Conservation (phyloP, 2,797 vertebrate species). For the Bradypodion ventrale region DNA sequence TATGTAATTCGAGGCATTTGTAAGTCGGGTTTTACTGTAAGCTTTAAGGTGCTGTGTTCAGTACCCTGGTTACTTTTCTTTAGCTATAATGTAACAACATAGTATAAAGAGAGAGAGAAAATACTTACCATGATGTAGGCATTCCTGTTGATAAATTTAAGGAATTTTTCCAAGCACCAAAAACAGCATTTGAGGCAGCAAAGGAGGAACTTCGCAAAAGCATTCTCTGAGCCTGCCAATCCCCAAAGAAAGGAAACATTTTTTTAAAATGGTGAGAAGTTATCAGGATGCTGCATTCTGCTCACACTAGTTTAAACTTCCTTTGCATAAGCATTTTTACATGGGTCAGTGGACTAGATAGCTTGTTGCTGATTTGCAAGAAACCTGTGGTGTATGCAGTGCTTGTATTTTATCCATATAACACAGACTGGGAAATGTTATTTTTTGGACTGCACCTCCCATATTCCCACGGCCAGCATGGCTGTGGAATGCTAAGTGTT, state of each 20-base stretch:
- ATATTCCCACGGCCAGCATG: too few species aligned
- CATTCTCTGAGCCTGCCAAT: constrained; percentile 83
- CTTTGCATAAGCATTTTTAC: background rate
- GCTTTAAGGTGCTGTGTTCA: background rate
- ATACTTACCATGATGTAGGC: constrained; percentile 95
- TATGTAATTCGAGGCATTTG: too few species aligned
- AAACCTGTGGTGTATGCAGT: background rate
- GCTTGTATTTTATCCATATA: background rate
- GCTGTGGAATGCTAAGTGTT: too few species aligned
- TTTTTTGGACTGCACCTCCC: too few species aligned
- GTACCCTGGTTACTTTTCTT: constrained; percentile 1
- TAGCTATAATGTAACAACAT: constrained; percentile 18
- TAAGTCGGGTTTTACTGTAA: too few species aligned
- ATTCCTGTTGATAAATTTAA: constrained; percentile 96
- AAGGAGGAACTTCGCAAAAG: constrained; percentile 83
- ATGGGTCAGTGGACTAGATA: background rate
- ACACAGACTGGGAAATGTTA: background rate
- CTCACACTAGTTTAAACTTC: background rate
- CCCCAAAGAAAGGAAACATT: constrained; percentile 34
- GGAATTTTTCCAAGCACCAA: constrained; percentile 94
- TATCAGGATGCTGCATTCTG: background rate
- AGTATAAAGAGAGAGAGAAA: constrained; percentile 26
- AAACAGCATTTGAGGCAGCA: constrained; percentile 95
- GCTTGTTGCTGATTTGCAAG: background rate
- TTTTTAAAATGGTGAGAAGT: background rate